These are phyloP conservation scores for Yponomeuta cagnagella DNA, from an alignment of 2,888 invertebrate species.

Conservation along the genomic window DNA sequence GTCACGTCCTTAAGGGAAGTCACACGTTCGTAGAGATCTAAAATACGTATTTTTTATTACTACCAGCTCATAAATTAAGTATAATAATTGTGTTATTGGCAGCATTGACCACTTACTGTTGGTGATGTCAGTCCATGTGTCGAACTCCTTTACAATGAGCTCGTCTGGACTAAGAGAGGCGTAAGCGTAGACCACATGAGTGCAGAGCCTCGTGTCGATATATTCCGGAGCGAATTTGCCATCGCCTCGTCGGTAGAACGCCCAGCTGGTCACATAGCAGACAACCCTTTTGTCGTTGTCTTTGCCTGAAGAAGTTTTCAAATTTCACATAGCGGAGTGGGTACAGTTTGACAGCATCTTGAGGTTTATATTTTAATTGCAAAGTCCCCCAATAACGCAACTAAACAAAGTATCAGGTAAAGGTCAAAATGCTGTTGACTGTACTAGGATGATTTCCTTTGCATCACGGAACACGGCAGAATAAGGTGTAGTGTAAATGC, in stretches of 20 bases:
- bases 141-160: constrained; percentile 85
- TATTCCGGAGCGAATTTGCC: constrained; percentile 92
- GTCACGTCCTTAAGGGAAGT: constrained; percentile 80
- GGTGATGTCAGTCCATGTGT: constrained; percentile 91
- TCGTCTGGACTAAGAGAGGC: constrained; percentile 89
- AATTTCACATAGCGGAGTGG: constrained; percentile 17
- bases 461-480: no score
- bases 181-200: constrained; percentile 93
- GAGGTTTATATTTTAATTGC: no score
- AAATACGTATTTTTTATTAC: constrained; percentile 17
- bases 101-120: constrained; percentile 77
- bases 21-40: constrained; percentile 87
- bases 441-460: no score
- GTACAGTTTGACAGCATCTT: neutral
- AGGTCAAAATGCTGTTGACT: no score
- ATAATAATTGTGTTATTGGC: no score
- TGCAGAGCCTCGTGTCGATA: constrained; percentile 87
- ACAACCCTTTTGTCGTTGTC: constrained; percentile 76
- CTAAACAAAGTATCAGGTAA: neutral
- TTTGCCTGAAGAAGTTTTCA: constrained; percentile 34
- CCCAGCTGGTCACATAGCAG: constrained; percentile 94
- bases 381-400: neutral
- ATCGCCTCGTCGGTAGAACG: constrained; percentile 87
- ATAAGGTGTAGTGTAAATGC: no score
- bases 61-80: no score